A percentile compares a stretch with the other conserved stretches of the same genome.
These are phyloP conservation scores for Diploscapter pachys DNA, from an alignment of 1,140 invertebrate genomes.

Conservation along the genomic window DNA sequence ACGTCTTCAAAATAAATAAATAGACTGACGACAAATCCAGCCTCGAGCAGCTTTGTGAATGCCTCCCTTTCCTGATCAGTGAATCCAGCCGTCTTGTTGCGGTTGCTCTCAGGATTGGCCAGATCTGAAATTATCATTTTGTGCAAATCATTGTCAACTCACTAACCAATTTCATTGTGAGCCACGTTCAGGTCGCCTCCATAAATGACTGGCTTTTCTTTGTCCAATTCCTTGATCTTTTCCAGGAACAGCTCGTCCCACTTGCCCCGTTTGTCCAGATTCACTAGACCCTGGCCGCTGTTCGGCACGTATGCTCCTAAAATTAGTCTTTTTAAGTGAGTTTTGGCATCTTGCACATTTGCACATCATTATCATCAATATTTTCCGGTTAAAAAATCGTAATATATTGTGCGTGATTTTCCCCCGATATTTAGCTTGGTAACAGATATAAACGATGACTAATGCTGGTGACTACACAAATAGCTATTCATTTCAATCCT, in stretches of 20 bases:
- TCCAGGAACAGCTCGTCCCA: conserved; percentile 82
- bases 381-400: neutral
- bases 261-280: conserved; percentile 78
- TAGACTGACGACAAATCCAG: conserved; percentile 67
- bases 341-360: neutral
- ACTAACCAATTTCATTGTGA: conserved; percentile 82
- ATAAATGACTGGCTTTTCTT: conserved; percentile 86
- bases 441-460: too few relatives aligned
- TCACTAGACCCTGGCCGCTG: conserved; percentile 76
- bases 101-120: conserved; percentile 86
- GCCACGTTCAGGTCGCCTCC: conserved; percentile 96
- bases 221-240: conserved; percentile 76
- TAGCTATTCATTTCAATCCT: too few relatives aligned
- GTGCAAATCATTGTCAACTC: neutral
- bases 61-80: conserved; percentile 86
- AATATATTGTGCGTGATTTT: neutral
- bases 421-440: conserved; percentile 17
- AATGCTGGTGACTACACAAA: too few relatives aligned
- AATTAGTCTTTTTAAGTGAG: conserved; percentile 58
- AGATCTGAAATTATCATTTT: conserved; percentile 69
- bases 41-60: conserved; percentile 77
- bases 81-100: conserved; percentile 84
- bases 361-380: neutral
- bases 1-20: conserved; percentile 62
- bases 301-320: conserved; percentile 76